Base-by-base conservation (phyloP, 2,888 invertebrate genomes). In the Trissolcus japonicus region DNA sequence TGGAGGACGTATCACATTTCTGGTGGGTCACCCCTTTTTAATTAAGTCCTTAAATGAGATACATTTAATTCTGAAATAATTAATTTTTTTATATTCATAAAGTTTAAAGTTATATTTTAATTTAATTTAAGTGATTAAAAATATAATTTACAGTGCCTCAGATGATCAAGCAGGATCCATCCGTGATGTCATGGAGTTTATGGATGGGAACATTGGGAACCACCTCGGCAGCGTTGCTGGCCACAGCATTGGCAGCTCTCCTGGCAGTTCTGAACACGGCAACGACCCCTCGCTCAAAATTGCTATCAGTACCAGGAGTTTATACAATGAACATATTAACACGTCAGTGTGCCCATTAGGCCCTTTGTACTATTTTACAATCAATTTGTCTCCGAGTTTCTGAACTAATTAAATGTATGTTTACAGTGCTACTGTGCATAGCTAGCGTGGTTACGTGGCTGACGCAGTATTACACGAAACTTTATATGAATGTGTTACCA, bases 211-310 rank as follows among this genome's bases (percentile, higher is more conserved):
- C 94, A 0, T 92, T 96, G 0, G 92, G 92, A 0, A 91, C 94
- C 76, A 91, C 95, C 6, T 92, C 92, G 11, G 91, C 93, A 0
- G 94, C 94, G 19, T 90, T 96, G 56, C 89, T 94, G 19, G 93
- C 95, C 78, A 91, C 94, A 0, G 93, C 93, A 65, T 90, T 94
- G 0, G 92, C 93, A 2, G 93, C 94, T 55, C 91, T 95, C 43
- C 93, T 96, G 82, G 94, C 96, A 0, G 93, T 95, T 13, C 90
- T 96, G 66, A 96, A 95, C 81, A 94, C 95, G 0, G 95, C 95
- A 9, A 94, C 94, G 2, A 93, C 94, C 1, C 94, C 94, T 6
- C 91, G 94, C 6, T 90, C 94, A 89, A 89, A 92, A 82, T 87
- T 95, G 86, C 90, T 93, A 83, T 92, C 94, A 82, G 90, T 93